phyloP scores from a whole-genome alignment of 2,888 invertebrate genomes.

The Hirtodrosophila histrioides region DNA sequence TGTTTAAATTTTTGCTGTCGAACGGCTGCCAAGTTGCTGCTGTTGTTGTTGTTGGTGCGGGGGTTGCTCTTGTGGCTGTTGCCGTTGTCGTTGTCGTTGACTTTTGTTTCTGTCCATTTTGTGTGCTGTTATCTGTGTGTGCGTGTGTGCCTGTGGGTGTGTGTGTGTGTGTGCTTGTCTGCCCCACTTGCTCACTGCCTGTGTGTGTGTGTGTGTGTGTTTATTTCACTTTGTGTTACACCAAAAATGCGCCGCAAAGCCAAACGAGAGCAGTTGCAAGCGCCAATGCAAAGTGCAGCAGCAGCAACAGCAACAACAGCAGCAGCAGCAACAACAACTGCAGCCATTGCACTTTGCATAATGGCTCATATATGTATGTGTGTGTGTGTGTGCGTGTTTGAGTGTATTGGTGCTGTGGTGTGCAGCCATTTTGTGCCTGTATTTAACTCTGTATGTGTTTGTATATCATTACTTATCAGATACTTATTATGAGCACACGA shows the following conservation, averaged over 20 bases:
- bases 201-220: slow-evolving; percentile 34
- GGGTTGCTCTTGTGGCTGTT: slow-evolving; percentile 24
- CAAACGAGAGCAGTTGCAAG: slow-evolving; percentile 68
- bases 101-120: slow-evolving; percentile 63
- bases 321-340: slow-evolving; percentile 48
- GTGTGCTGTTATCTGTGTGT: slow-evolving; percentile 25
- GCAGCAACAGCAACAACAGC: slow-evolving; percentile 29
- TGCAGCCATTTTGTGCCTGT: slow-evolving; percentile 77
- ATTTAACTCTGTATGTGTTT: slow-evolving; percentile 70
- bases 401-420: slow-evolving; percentile 62
- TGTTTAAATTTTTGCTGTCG: slow-evolving; percentile 12
- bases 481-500: slow-evolving; percentile 82
- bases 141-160: slow-evolving; percentile 10
- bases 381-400: slow-evolving; percentile 23
- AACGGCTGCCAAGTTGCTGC: background rate
- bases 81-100: slow-evolving; percentile 37
- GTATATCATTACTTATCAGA: slow-evolving; percentile 82
- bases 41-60: slow-evolving; percentile 15
- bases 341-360: slow-evolving; percentile 81
- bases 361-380: slow-evolving; percentile 42
- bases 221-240: slow-evolving; percentile 76
- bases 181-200: too few relatives aligned
- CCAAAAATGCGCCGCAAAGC: slow-evolving; percentile 80
- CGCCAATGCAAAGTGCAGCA: slow-evolving; percentile 64
- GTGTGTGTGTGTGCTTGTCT: slow-evolving; percentile 21